Base-by-base conservation (phyloP, 2,888 invertebrate species). In the Lepas anatifera region DNA sequence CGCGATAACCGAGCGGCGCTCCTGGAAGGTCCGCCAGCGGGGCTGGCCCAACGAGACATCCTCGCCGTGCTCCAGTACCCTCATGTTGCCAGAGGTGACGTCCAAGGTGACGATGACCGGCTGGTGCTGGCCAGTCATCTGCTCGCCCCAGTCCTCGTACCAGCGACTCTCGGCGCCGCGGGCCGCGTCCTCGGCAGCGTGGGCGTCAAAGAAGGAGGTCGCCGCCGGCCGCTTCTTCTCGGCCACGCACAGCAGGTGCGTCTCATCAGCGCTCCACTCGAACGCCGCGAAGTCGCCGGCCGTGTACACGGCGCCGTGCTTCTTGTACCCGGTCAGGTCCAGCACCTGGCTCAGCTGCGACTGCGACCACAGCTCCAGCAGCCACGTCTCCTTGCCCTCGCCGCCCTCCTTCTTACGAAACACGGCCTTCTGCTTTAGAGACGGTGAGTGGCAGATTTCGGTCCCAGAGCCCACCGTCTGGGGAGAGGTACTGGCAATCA, bases 291-390 rank as follows among this genome's bases (percentile, higher is more conserved):
- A 81, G 68, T 71, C 83, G 89, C 90, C 83, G 79, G 90, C 89
- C 72, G 86, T 83, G 79, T 92, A 91, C 8, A 93, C 86, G 77
- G 88, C 87, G 63, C 90, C 92, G 79, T 93, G 93, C n/a, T 63
- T 35, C 22, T 63, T 13, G 6, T n/a, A n/a, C 22, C 35, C 63
- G n/a, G 18, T 8, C 6, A 63, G 37, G 37, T 63, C 63, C 1
- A 63, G 8, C 4, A 37, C 37, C 2, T 22, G n/a, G 2, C 18
- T 22, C 22, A 63, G n/a, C 2, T n/a, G n/a, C 3, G 22, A 10
- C 2, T 32, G 22, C 2, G 63, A 63, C 63, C 63, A 63, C 8
- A 63, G 35, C 2, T 63, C 63, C 63, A 63, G 11, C 4, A 37
- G n/a, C 32, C 37, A 63, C n/a, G 35, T 32, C 16, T 32, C 32